phyloP scores from a whole-genome alignment of 2,113 vertebrate genomes.

The Gobius niger region DNA sequence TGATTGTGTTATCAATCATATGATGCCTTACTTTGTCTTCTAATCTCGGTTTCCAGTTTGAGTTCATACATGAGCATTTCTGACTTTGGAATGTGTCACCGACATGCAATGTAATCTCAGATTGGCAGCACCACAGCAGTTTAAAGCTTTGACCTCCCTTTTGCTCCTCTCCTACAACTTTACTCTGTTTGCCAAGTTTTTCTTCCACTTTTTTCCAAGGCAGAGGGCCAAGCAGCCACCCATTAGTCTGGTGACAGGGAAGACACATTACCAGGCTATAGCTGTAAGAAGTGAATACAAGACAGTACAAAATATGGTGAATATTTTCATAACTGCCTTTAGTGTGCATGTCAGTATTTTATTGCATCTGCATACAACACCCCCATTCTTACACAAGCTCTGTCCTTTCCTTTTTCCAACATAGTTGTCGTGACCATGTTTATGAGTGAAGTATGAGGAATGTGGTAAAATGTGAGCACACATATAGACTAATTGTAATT shows the following conservation, averaged over 20 bases:
- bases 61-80: not conserved
- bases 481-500: conserved; percentile 10
- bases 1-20: too few relatives aligned
- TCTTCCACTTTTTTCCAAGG: conserved; percentile 80
- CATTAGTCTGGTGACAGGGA: conserved; percentile 81
- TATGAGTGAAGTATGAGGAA: conserved; percentile 23
- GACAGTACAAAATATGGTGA: conserved; percentile 83
- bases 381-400: conserved; percentile 50
- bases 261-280: conserved; percentile 81
- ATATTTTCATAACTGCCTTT: conserved; percentile 77
- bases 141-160: conserved; percentile 54
- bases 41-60: not conserved
- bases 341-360: conserved; percentile 82
- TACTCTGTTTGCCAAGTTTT: conserved; percentile 78
- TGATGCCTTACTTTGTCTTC: not conserved
- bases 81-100: not conserved
- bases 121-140: conserved; percentile 45
- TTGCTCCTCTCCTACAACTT: conserved; percentile 42
- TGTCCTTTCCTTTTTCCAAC: conserved; percentile 26
- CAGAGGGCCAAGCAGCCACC: conserved; percentile 80
- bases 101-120: conserved; percentile 3
- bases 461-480: conserved; percentile 38
- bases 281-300: conserved; percentile 81
- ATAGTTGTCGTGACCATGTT: conserved; percentile 27
- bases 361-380: conserved; percentile 76